These are phyloP conservation scores for Ambastaia sidthimunki DNA, from an alignment of 2,797 vertebrate genomes.

Conservation along the genomic window DNA sequence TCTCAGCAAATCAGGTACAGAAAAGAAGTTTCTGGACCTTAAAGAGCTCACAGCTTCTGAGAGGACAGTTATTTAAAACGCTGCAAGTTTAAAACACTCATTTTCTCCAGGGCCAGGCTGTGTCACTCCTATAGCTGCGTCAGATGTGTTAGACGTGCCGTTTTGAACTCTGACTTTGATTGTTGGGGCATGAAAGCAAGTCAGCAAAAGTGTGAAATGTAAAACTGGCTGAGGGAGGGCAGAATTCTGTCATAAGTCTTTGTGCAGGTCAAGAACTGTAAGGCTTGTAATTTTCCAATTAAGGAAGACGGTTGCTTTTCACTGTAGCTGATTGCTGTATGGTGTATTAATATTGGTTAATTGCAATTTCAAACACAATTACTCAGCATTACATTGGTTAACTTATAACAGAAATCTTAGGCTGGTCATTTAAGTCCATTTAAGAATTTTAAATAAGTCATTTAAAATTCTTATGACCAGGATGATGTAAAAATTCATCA, in stretches of 20 bases:
- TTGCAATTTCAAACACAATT: background rate
- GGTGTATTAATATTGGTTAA: slow-evolving; percentile 4
- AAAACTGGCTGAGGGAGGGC: slow-evolving; percentile 39
- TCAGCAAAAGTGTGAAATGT: slow-evolving; percentile 56
- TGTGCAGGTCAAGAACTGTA: background rate
- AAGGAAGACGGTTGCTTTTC: background rate
- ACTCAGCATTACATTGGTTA: background rate
- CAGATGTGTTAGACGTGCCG: slow-evolving; percentile 47
- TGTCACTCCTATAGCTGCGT: slow-evolving; percentile 44
- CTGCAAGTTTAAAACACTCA: slow-evolving; percentile 13
- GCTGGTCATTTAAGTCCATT: too few species aligned
- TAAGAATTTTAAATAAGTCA: too few species aligned
- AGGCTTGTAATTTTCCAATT: slow-evolving; percentile 11
- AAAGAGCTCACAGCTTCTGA: background rate
- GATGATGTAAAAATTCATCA: background rate
- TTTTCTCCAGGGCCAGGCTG: slow-evolving; percentile 23
- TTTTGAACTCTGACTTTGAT: slow-evolving; percentile 59
- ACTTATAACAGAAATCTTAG: background rate
- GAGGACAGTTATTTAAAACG: slow-evolving; percentile 17
- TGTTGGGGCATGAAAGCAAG: slow-evolving; percentile 53
- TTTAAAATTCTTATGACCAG: slow-evolving; percentile 3
- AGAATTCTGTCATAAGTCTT: slow-evolving; percentile 11
- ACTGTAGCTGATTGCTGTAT: background rate
- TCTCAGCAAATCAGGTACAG: background rate
- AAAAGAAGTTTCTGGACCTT: background rate